A percentile compares a stretch with the other conserved stretches of the same genome.
Evolutionary conservation across 2,888 invertebrate species (phyloP).

Genomic region (Brachynemurus nebulosus): DNA sequence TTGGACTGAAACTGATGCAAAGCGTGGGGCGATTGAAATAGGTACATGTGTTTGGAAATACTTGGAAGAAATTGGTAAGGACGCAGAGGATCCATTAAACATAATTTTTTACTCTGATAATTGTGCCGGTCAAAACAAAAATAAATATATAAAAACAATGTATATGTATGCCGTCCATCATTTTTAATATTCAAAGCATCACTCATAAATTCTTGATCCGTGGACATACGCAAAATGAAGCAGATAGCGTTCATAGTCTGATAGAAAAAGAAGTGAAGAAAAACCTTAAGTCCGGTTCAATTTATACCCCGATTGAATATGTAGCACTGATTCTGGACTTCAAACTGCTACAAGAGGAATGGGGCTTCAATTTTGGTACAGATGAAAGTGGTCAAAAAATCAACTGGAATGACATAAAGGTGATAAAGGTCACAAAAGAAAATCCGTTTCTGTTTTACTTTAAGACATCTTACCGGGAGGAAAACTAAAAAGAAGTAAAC

Average conservation of each 20-base stretch:
- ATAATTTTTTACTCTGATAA: slow-evolving; percentile 24
- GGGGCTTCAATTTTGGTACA: not conserved
- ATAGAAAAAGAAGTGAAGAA: not conserved
- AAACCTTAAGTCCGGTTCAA: not conserved
- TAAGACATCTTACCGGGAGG: not conserved
- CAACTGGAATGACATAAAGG: not conserved
- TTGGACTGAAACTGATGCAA: slow-evolving; percentile 22
- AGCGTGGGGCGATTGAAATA: slow-evolving; percentile 16
- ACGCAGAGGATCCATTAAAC: slow-evolving; percentile 11
- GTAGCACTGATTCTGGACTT: not conserved
- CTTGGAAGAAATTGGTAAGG: slow-evolving; percentile 10
- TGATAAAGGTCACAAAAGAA: not conserved
- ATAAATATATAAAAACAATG: slow-evolving; percentile 12
- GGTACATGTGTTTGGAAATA: slow-evolving; percentile 17
- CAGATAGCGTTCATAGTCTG: not conserved
- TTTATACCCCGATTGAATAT: not conserved
- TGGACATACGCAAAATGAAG: not conserved
- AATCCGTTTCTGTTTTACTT: not conserved
- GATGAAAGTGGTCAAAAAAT: not conserved
- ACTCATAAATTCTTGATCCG: not conserved
- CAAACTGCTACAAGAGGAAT: not conserved
- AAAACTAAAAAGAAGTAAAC: not conserved
- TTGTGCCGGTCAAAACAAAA: slow-evolving; percentile 22
- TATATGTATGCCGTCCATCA: too few relatives aligned
- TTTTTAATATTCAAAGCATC: not conserved